phyloP scores from a whole-genome alignment of 2,888 invertebrate species.

The Prenolepis imparis region DNA sequence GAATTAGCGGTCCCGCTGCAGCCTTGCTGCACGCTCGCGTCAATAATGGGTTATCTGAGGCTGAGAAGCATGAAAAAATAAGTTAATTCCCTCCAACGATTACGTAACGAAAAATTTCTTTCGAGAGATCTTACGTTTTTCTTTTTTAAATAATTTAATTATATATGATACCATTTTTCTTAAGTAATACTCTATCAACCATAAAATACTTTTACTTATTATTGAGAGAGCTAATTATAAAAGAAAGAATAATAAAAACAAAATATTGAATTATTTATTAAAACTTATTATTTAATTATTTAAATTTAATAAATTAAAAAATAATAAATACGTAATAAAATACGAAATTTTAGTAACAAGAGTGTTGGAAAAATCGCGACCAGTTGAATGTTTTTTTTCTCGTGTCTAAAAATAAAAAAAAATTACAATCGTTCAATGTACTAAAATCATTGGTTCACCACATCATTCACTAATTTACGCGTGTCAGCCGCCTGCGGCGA shows the following conservation, averaged over 20 bases:
- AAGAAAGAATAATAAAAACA: not conserved
- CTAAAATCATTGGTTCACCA: not conserved
- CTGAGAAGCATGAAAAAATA: constrained; percentile 18
- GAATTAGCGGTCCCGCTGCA: constrained; percentile 43
- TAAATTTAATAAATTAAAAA: not conserved
- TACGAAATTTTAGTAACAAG: not conserved
- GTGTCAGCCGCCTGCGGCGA: constrained; percentile 9
- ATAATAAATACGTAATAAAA: not conserved
- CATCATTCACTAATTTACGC: constrained; percentile 6
- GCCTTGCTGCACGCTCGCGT: constrained; percentile 16
- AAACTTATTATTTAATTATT: not conserved
- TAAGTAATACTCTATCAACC: not conserved
- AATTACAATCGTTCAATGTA: constrained; percentile 7
- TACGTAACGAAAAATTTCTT: constrained; percentile 14
- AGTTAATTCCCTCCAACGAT: not conserved
- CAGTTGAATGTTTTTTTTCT: not conserved
- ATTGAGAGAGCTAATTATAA: not conserved
- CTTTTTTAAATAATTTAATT: not conserved
- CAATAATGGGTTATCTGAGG: constrained; percentile 24
- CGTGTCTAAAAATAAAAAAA: not conserved
- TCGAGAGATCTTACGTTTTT: not conserved
- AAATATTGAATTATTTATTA: not conserved
- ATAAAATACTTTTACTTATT: no score
- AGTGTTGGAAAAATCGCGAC: not conserved
- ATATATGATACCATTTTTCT: not conserved